Conservation (phyloP, 2,797 vertebrate genomes). For the Cynopterus sphinx region DNA sequence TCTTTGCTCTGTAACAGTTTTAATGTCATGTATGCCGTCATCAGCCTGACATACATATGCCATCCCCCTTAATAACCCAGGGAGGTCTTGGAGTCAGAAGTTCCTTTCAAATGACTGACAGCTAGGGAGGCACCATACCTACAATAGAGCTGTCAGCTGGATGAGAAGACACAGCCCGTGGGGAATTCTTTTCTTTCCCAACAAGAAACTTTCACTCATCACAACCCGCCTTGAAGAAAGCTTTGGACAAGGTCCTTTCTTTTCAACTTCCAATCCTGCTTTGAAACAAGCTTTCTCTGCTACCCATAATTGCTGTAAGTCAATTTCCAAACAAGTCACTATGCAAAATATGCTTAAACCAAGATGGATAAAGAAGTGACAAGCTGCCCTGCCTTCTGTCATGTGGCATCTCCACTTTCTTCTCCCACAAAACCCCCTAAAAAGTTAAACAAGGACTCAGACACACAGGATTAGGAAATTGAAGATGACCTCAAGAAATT, state of each 20-base stretch:
- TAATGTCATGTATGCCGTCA: constrained; percentile 29
- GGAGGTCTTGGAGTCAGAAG: constrained; percentile 60
- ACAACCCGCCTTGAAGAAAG: constrained; percentile 53
- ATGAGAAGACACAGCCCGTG: constrained; percentile 6
- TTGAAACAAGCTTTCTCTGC: constrained; percentile 38
- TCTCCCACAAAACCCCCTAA: neutral
- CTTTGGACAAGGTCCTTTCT: constrained; percentile 59
- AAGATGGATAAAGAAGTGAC: constrained; percentile 46
- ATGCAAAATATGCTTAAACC: constrained; percentile 50
- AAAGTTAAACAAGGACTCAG: constrained; percentile 20
- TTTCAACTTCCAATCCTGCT: constrained; percentile 48
- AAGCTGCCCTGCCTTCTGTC: constrained; percentile 48
- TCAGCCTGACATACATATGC: constrained; percentile 63
- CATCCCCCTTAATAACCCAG: constrained; percentile 60
- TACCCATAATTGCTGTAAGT: constrained; percentile 53
- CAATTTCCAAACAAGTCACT: constrained; percentile 57
- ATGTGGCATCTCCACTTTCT: constrained; percentile 16
- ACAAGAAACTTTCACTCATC: constrained; percentile 56
- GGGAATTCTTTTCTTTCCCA: constrained; percentile 65
- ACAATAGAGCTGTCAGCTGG: constrained; percentile 49
- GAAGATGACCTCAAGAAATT: neutral
- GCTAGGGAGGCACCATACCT: constrained; percentile 37
- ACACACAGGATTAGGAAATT: neutral
- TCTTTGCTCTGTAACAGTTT: constrained; percentile 63
- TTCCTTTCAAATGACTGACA: constrained; percentile 66